A percentile compares a stretch with the other conserved stretches of the same genome.
phyloP scores from a whole-genome alignment of 2,797 vertebrate genomes.

The Squalus acanthias region DNA sequence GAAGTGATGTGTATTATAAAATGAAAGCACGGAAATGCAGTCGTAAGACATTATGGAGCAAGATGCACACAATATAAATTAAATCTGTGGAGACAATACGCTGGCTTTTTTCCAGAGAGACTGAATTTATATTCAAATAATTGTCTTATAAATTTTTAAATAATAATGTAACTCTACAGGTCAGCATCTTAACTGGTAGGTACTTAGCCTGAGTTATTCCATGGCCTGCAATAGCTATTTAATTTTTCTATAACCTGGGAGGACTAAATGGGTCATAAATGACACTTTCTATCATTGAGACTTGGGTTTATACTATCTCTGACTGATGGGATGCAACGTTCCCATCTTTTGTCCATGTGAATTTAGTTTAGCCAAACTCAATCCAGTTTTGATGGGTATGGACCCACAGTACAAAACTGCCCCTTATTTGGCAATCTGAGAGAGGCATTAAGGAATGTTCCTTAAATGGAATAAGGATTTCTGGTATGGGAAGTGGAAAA shows the following conservation, averaged over 20 bases:
- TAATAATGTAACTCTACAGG: background rate
- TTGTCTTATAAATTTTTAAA: background rate
- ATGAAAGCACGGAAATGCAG: background rate
- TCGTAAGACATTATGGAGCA: background rate
- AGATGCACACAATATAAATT: background rate
- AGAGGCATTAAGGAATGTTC: background rate
- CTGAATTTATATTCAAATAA: background rate
- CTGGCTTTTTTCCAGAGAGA: background rate
- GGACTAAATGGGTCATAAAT: background rate
- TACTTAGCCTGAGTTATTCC: background rate
- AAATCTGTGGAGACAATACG: background rate
- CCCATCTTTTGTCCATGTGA: background rate
- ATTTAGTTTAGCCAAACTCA: background rate
- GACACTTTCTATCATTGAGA: background rate
- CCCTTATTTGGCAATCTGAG: background rate
- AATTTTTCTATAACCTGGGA: background rate
- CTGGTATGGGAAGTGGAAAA: background rate
- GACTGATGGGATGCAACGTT: background rate
- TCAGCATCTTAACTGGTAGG: slow-evolving; percentile 6
- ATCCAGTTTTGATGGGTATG: background rate
- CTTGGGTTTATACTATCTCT: background rate
- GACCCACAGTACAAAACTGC: background rate
- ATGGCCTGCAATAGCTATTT: background rate
- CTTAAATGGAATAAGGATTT: background rate
- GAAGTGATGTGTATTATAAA: background rate